Evolutionary conservation across 2,113 vertebrate genomes (phyloP).

Genomic region (Nycticryphes semicollaris): DNA sequence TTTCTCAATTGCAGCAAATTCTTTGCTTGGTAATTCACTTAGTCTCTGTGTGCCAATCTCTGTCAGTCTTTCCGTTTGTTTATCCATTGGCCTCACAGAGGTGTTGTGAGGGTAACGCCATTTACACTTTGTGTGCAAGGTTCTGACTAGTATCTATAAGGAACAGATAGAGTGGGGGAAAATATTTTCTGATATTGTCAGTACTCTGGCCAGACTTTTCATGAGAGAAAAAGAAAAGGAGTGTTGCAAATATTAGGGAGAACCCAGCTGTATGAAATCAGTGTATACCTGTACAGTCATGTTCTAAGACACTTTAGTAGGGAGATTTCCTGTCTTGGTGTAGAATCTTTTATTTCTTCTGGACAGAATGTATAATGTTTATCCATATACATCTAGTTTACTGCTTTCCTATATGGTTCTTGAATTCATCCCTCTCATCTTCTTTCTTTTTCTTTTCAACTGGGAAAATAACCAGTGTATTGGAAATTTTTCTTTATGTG

Average conservation of each 20-base stretch:
- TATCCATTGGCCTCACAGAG: not conserved
- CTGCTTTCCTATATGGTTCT: slow-evolving; percentile 13
- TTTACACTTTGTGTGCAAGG: not conserved
- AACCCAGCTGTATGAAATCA: not conserved
- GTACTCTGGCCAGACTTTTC: not conserved
- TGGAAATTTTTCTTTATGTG: slow-evolving; percentile 66
- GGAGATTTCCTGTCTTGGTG: not conserved
- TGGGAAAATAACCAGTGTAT: slow-evolving; percentile 54
- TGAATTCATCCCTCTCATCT: slow-evolving; percentile 50
- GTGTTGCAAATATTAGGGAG: not conserved
- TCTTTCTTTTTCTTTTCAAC: slow-evolving; percentile 9
- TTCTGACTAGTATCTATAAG: not conserved
- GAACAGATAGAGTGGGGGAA: not conserved
- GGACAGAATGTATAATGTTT: slow-evolving; percentile 13
- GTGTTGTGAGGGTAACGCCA: not conserved
- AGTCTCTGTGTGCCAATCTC: not conserved
- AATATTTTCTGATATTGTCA: not conserved
- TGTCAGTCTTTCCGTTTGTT: not conserved
- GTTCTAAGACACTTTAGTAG: not conserved
- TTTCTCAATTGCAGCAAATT: not conserved
- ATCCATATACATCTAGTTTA: slow-evolving; percentile 32
- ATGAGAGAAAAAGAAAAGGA: not conserved
- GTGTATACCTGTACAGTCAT: not conserved
- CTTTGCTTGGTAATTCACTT: not conserved
- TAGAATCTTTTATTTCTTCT: slow-evolving; percentile 30